These are phyloP conservation scores for Etia nguti DNA, from an alignment of 2,113 vertebrate genomes.

Conservation along the genomic window DNA sequence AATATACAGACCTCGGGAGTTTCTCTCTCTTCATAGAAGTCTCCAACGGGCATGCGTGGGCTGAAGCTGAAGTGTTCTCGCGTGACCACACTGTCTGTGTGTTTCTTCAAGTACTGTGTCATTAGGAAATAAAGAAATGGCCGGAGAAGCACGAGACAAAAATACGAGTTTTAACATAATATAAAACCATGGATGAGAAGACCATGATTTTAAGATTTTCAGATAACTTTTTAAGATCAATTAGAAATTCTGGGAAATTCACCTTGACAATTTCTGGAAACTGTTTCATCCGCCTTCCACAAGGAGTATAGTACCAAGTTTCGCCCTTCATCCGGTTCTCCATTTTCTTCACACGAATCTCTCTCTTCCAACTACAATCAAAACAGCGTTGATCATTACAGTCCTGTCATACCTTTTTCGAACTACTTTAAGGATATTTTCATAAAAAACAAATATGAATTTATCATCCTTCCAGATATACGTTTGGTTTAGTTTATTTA, in stretches of 20 bases:
- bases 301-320: conserved; percentile 97
- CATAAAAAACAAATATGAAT: neutral
- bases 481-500: neutral
- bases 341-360: conserved; percentile 86
- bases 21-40: conserved; percentile 93
- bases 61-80: conserved; percentile 98
- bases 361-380: conserved; percentile 83
- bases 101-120: conserved; percentile 85
- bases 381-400: neutral
- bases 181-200: neutral
- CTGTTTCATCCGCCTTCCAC: conserved; percentile 95
- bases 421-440: neutral
- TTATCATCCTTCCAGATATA: neutral
- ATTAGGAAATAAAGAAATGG: neutral
- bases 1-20: conserved; percentile 78
- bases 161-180: neutral
- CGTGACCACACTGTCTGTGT: conserved; percentile 79
- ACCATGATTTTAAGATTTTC: neutral
- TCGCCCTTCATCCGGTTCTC: conserved; percentile 91
- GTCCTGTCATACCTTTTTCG: neutral
- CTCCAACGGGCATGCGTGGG: conserved; percentile 94
- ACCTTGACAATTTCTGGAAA: conserved; percentile 96
- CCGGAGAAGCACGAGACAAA: neutral
- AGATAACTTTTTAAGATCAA: neutral
- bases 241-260: neutral